Base-by-base conservation (phyloP, 2,113 vertebrate genomes). In the Labeo rohita region DNA sequence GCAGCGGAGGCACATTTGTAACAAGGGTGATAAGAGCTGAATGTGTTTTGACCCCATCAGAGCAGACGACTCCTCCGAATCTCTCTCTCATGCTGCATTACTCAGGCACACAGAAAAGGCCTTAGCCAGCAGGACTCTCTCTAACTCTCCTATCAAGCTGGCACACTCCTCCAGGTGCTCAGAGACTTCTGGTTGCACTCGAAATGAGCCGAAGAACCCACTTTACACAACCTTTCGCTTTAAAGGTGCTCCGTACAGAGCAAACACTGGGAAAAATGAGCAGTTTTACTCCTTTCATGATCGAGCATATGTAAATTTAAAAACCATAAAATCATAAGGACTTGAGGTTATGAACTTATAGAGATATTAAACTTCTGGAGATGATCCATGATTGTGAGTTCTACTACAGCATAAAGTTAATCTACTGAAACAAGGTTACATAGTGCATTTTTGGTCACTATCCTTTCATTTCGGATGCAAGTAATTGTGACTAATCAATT, bases 111-210 rank as follows among this genome's bases (percentile, higher is more conserved):
- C 28, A 83, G 84, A 79, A 81, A 86, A 86, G 75, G 39, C 56
- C 83, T 87, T 81, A 88, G 89, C 83, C 79, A 87, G 89, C 89
- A 88, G 73, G 84, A 88, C 65, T 34, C 23, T 47, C 63, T 75
- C 68, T 77, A 68, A 84, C 88, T 83, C 78, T 66, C 78, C 68
- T 84, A 87, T 85, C 85, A 63, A 79, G 47, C 87, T 39, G 73
- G 68, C 84, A 77, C 87, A 86, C 74, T 84, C 84, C 39, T 82
- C 43, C 78, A 72, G 87, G 73, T 77, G 75, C 78, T 79, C 84
- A 47, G 43, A 65, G 84, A 49, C 34, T 23, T 84, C 74, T 84
- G 87, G 72, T 80, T 74, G 66, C 80, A 84, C 66, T 84, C 61
- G 83, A 84, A 83, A 86, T 79, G 87, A 85, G 80, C 73, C 76